Percentiles rank a stretch among this genome's conserved stretches.
Conservation (phyloP, 2,888 invertebrate species). For the Gonocerus acuteangulatus region DNA sequence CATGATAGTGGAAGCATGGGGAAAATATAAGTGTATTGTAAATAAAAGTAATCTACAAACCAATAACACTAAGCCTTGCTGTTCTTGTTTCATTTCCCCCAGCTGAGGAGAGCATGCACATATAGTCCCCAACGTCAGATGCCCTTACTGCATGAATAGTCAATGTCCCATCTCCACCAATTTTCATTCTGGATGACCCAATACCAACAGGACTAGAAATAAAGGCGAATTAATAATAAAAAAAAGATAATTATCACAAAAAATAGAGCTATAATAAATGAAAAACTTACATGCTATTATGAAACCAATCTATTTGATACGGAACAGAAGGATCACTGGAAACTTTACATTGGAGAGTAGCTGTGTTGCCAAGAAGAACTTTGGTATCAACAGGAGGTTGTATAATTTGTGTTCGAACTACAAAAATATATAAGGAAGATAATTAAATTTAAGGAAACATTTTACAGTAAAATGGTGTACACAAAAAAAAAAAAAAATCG, state of each 20-base stretch:
- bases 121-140: slow-evolving; percentile 88
- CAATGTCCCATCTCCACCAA: slow-evolving; percentile 73
- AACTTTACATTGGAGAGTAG: slow-evolving; percentile 88
- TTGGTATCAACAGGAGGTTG: slow-evolving; percentile 87
- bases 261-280: neutral
- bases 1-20: too few species aligned
- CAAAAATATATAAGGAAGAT: slow-evolving; percentile 38
- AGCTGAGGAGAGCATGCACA: slow-evolving; percentile 79
- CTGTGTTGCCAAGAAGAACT: slow-evolving; percentile 85
- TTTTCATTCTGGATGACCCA: slow-evolving; percentile 61
- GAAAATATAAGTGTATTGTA: too few species aligned
- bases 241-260: neutral
- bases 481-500: slow-evolving; percentile 11
- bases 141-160: slow-evolving; percentile 83
- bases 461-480: slow-evolving; percentile 11
- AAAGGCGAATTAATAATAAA: slow-evolving; percentile 11
- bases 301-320: slow-evolving; percentile 81
- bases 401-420: slow-evolving; percentile 87
- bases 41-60: slow-evolving; percentile 8
- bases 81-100: slow-evolving; percentile 89
- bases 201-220: slow-evolving; percentile 51
- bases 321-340: slow-evolving; percentile 83
- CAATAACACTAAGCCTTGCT: slow-evolving; percentile 74
- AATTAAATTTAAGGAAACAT: slow-evolving; percentile 5
- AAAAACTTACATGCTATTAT: slow-evolving; percentile 58